Base-by-base conservation (phyloP, 1,140 invertebrate genomes). In the Venturia canescens region DNA sequence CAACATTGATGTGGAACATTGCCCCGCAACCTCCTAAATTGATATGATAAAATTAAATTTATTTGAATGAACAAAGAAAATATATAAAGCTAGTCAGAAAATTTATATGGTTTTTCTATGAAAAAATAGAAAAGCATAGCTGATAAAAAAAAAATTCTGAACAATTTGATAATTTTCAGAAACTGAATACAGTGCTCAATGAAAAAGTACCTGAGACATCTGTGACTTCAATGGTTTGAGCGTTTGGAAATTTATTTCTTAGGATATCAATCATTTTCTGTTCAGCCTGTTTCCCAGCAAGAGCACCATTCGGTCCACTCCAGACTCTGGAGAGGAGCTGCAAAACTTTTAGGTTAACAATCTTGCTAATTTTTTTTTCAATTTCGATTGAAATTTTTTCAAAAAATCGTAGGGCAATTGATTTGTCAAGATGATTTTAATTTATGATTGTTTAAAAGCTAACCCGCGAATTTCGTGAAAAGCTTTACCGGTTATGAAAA, bases 1-100 rank as follows among this genome's bases (percentile, higher is more conserved):
- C 94, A 21, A 98, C 93, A 84, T 93, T 94, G 38, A 97, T 94
- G 91, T 97, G 96, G 92, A 95, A 98, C 96, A 98, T 97, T 27
- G 96, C 96, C 48, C 97, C 97, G 92, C 97, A 98, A 7, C 97
- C 96, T 80, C 96, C 94, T 95, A 82, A 5, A 88, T 85, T 83
- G 83, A 78, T 86, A 71, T 76, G 75, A 48, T 34, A 34, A 34
- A 34, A 7, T 34, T 3, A 34, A 7, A 34, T 34, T 34, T 34
- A 7, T 34, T 34, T 3, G 31, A 34, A 34, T 34, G 3, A 34
- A 34, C 7, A 3, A 34, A 7, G 3, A 34, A 34, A 34, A 7
- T 34, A 34, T n/a, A 34, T 34, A 3, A 3, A 7, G 31, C 31
- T 34, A 7, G 3, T 34, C 31, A 7, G 31, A 34, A 34, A 34